Base-by-base conservation (phyloP, 2,888 invertebrate genomes). In the Brassicogethes aeneus region DNA sequence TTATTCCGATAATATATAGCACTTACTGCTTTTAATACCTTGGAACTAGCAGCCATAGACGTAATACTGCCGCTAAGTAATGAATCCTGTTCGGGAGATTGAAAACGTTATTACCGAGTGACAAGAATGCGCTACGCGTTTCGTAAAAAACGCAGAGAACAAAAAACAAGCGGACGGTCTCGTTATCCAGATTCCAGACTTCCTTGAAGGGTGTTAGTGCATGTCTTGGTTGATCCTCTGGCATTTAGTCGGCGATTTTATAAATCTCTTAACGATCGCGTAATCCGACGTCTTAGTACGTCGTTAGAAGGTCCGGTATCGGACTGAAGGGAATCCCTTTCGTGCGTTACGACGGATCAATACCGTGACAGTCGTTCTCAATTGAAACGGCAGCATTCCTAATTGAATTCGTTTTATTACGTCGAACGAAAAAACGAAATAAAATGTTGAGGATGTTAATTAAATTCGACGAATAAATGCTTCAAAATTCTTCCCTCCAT, bases 161-260 rank as follows among this genome's bases (percentile, higher is more conserved):
- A n/a, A n/a, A n/a, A n/a, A n/a, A n/a, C n/a, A n/a, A n/a, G n/a
- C n/a, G n/a, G n/a, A n/a, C n/a, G n/a, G n/a, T n/a, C n/a, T n/a
- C n/a, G n/a, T n/a, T 23, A 10, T 5, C 23, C 23, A 23, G 5
- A 10, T 23, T 7, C 5, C 5, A 5, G 23, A 23, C 5, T 7
- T 23, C 23, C 23, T 10, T 23, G 23, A 23, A 7, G 23, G 23
- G 23, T 23, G 23, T 23, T 23, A 23, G 23, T 23, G 23, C 10
- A 10, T 10, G 59, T 60, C 62, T 58, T 48, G 51, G 49, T 51
- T 61, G 61, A 62, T 64, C 62, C 61, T 51, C 49, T 50, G 54
- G 58, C 57, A 60, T 61, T 63, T 62, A 62, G 59, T 53, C 54
- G 57, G 53, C 61, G 61, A 61, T 62, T 60, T 57, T 56, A 59